Base-by-base conservation (phyloP, 2,888 invertebrate species). In the Cremastinae sp. region DNA sequence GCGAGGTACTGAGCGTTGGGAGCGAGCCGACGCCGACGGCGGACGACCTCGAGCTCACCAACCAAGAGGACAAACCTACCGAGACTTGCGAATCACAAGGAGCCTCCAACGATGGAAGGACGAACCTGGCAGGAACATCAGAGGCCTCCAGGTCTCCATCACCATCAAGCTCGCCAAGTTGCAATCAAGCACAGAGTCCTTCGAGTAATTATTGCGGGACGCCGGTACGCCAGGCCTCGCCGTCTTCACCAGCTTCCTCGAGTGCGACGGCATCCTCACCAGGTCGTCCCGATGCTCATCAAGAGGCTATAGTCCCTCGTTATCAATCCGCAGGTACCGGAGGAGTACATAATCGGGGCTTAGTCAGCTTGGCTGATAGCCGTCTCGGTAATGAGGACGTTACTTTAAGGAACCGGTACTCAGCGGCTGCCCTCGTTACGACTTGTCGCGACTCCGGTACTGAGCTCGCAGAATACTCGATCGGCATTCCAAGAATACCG, bases 1-100 rank as follows among this genome's bases (percentile, higher is more conserved):
- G 95, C 84, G 96, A 96, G 49, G 96, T 95, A 2, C 86, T 96
- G 37, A 96, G 95, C 81, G 96, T 96, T 79, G 95, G 96, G 4
- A 95, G 95, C 85, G 96, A 96, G 83, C 93, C 93, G 7, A 85
- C 87, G 74, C 89, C 89, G 51, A 82, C 84, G 16, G 80, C 80
- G 53, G 78, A 81, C 61, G 75, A 61, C 39, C 62, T 74, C n/a
- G 72, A 28, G 28, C 28, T 55, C 5, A 66, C 73, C 2, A 83
- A 83, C 28, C 79, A 80, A 45, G 81, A 81, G 35, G 70, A 70
- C 2, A 81, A 78, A 5, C 5, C 28, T 5, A 5, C 28, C 28
- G 28, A 28, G 28, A 5, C 28, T 28, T 2, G 28, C 2, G 28
- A 28, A 3, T 28, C 28, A 5, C 28, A 28, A 28, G 28, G 28